Conservation (phyloP, 2,797 vertebrate species). For the Lithobates pipiens region DNA sequence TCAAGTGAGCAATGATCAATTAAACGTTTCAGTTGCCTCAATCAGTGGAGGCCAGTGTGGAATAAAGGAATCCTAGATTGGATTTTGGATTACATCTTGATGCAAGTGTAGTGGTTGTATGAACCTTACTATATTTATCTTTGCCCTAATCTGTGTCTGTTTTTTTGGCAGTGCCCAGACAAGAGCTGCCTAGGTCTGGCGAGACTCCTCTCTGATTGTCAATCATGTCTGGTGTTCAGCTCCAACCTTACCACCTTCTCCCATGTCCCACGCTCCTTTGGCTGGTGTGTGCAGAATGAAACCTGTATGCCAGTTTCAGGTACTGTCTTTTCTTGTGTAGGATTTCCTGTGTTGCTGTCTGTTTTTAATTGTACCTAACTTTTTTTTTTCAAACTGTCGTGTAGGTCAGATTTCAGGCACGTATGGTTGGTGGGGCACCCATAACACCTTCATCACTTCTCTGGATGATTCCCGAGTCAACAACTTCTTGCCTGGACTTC, state of each 20-base stretch:
- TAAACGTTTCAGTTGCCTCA: too few relatives aligned
- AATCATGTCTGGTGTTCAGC: constrained; percentile 90
- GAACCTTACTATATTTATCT: neutral
- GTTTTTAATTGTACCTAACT: neutral
- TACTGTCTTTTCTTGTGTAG: constrained; percentile 69
- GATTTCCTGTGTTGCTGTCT: neutral
- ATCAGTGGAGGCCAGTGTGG: too few relatives aligned
- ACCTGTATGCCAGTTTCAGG: constrained; percentile 89
- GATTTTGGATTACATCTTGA: too few relatives aligned
- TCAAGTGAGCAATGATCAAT: too few relatives aligned
- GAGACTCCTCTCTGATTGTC: constrained; percentile 89
- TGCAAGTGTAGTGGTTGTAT: neutral
- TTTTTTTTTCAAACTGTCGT: constrained; percentile 80
- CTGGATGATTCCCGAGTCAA: constrained; percentile 87
- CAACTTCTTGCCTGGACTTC: constrained; percentile 92
- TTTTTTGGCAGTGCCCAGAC: constrained; percentile 82
- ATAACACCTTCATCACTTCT: constrained; percentile 89
- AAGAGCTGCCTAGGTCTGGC: constrained; percentile 89
- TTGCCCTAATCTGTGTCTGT: neutral
- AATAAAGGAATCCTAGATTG: too few relatives aligned
- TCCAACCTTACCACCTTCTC: constrained; percentile 68
- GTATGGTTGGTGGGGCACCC: too few relatives aligned
- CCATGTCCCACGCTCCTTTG: constrained; percentile 81
- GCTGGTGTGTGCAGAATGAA: constrained; percentile 95
- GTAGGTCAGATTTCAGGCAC: constrained; percentile 94